Percentiles rank a stretch among this genome's conserved stretches.
phyloP scores from a whole-genome alignment of 2,888 invertebrate genomes.

The Lasioglossum morio region DNA sequence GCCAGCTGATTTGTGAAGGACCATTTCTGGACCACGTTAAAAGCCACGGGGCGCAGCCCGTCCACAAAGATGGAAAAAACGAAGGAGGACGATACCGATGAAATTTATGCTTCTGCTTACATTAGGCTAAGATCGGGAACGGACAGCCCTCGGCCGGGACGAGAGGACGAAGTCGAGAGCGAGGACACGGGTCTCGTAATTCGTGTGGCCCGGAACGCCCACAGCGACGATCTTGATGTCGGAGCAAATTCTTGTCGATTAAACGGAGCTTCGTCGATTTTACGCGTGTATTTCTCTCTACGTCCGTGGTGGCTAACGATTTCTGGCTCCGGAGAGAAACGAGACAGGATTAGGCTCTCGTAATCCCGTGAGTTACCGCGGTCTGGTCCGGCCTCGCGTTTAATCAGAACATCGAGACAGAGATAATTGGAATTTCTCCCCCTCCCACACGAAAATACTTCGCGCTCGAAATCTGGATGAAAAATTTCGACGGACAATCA shows the following conservation, averaged over 20 bases:
- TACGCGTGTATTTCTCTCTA: background rate
- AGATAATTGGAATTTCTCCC: background rate
- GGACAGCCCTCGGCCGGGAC: slow-evolving; percentile 26
- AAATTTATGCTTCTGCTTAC: slow-evolving; percentile 61
- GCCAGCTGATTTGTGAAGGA: slow-evolving; percentile 30
- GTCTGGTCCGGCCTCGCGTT: background rate
- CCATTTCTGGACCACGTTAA: slow-evolving; percentile 50
- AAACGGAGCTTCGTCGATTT: slow-evolving; percentile 53
- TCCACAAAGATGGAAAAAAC: slow-evolving; percentile 22
- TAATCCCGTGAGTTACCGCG: slow-evolving; percentile 7
- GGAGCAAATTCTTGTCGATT: slow-evolving; percentile 56
- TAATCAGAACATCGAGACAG: background rate
- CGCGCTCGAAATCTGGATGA: background rate
- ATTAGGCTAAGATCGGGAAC: slow-evolving; percentile 53
- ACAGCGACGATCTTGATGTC: slow-evolving; percentile 56
- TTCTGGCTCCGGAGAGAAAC: background rate
- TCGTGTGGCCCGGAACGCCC: slow-evolving; percentile 61
- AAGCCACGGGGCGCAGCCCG: slow-evolving; percentile 48
- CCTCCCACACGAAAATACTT: background rate
- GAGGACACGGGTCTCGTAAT: slow-evolving; percentile 65
- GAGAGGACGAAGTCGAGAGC: slow-evolving; percentile 31
- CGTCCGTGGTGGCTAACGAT: background rate
- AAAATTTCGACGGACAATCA: background rate
- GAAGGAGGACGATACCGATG: slow-evolving; percentile 45
- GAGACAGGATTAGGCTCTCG: background rate